Evolutionary conservation across 2,113 vertebrate species (phyloP), one percentile per base, ranked within the genome.

Genomic region (Nesospiza acunhae): DNA sequence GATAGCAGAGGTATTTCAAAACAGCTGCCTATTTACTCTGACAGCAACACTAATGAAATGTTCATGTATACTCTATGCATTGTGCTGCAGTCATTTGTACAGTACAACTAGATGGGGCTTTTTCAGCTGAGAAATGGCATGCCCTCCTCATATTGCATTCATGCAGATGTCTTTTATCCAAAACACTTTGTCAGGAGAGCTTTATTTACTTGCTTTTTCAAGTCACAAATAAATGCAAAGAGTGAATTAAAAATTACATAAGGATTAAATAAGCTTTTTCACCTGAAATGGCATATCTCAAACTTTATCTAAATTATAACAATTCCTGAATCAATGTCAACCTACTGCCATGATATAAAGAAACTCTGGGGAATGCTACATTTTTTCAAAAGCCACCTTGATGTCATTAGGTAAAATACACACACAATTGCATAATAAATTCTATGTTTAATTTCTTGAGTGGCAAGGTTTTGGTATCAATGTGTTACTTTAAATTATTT

Each of bases 401-500:
- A 93, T 82, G 23, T 46, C 73, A 52, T 85, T 16, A 81, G 53
- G 91, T 89, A 78, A 95, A 96, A 94, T 42, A 91, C 6, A 8
- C 68, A 84, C 47, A 64, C 62, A 66, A 81, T 79, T 87, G 74
- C 30, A 55, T 68, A 93, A 89, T 86, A 87, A 74, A 95, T 87
- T 87, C 41, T 59, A 46, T 47, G 49, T 60, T 94, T 94, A 87
- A 92, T 92, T 95, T 86, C 87, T 89, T 93, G 64, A 72, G 74
- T 84, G 55, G 50, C 31, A 88, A 90, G 58, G 28, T 58, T 94
- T 94, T 68, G 37, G 35, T 82, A 94, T 52, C 47, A 76, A 63
- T 55, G 76, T 77, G 47, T 53, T 93, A 86, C 94, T 94, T 90
- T 90, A 94, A 93, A 95, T 85, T 89, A 58, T 89, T 93, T 83